Conservation (phyloP, 1,140 invertebrate genomes). For the Teleogryllus occipitalis region DNA sequence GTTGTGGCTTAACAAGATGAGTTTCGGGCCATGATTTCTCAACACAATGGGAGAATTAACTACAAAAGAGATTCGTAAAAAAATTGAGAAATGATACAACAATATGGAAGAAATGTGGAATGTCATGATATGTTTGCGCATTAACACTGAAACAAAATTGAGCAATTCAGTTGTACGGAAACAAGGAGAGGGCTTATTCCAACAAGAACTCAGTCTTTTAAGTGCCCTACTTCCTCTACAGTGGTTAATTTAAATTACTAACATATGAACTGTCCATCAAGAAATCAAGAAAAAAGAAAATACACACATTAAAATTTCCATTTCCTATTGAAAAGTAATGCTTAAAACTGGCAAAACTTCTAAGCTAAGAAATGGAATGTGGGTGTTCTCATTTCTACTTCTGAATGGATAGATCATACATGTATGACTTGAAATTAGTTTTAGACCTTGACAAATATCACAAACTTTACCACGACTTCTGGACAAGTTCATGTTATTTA, state of each 20-base stretch:
- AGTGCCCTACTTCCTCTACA: not conserved
- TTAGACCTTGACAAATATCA: too few relatives aligned
- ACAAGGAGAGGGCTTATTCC: not conserved
- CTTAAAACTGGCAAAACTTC: too few relatives aligned
- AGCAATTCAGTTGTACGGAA: constrained; percentile 4
- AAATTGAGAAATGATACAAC: not conserved
- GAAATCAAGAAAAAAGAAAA: too few relatives aligned
- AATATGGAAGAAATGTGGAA: not conserved
- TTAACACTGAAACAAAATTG: constrained; percentile 1
- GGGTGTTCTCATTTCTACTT: too few relatives aligned
- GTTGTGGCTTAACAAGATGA: not conserved
- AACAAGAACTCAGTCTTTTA: constrained; percentile 1
- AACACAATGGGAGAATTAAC: not conserved
- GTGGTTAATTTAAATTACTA: not conserved
- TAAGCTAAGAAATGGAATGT: too few relatives aligned
- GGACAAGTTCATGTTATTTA: too few relatives aligned
- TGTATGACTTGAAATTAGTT: too few relatives aligned
- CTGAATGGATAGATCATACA: too few relatives aligned
- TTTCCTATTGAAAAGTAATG: too few relatives aligned
- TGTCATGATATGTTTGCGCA: not conserved
- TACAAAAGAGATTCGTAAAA: not conserved
- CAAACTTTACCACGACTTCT: too few relatives aligned
- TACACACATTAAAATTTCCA: too few relatives aligned
- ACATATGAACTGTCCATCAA: too few relatives aligned
- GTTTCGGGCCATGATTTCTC: not conserved